phyloP scores from a whole-genome alignment of 1,140 invertebrate species.

The Saccostrea cuccullata region DNA sequence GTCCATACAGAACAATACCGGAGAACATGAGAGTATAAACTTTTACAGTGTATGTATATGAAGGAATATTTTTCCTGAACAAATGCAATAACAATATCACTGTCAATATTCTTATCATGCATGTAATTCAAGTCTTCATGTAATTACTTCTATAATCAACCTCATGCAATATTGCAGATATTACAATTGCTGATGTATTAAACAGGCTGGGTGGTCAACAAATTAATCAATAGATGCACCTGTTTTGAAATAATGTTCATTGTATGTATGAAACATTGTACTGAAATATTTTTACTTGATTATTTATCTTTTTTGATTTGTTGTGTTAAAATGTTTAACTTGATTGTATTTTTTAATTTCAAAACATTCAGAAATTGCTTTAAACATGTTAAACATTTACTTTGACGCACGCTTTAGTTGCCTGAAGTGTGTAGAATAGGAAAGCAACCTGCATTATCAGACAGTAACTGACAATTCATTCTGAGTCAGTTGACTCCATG shows the following conservation, averaged over 20 bases:
- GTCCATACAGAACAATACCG: background rate
- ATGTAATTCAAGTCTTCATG: background rate
- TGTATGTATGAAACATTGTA: too few species aligned
- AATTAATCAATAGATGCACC: background rate
- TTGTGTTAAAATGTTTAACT: background rate
- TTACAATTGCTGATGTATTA: background rate
- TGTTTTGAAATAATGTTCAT: too few species aligned
- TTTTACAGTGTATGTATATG: constrained; percentile 2
- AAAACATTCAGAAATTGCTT: background rate
- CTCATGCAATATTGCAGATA: background rate
- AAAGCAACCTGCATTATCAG: background rate
- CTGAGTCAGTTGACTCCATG: background rate
- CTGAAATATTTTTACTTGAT: background rate
- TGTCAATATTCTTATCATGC: background rate
- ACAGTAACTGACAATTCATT: background rate
- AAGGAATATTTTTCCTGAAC: background rate
- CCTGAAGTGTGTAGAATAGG: constrained; percentile 14
- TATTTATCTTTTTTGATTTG: background rate
- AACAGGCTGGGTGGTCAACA: background rate
- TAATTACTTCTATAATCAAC: constrained; percentile 2
- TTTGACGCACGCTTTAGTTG: background rate
- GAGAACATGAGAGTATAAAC: background rate
- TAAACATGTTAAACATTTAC: too few species aligned
- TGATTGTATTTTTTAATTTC: background rate
- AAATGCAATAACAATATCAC: too few species aligned